These are phyloP conservation scores for Boloria euphrosyne DNA, from an alignment of 2,888 invertebrate species.

Conservation along the genomic window DNA sequence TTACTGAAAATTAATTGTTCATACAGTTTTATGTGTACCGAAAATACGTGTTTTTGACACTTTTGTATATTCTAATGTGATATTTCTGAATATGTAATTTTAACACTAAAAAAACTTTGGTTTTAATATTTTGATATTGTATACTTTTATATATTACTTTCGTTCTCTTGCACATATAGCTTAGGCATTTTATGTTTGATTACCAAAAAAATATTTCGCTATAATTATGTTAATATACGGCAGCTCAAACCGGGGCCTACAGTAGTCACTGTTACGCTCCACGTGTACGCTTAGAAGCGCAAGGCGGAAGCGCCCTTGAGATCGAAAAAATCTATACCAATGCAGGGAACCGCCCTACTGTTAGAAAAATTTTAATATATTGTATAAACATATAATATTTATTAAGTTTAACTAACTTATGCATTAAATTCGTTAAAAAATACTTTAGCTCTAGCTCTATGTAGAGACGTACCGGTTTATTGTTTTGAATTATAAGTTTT, in stretches of 20 bases:
- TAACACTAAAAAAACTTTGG: too few relatives aligned
- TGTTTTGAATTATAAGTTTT: too few relatives aligned
- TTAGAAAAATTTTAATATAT: constrained; percentile 8
- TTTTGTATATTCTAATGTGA: too few relatives aligned
- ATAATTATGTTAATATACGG: neutral
- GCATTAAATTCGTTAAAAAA: neutral
- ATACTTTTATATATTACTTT: neutral
- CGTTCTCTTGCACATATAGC: neutral
- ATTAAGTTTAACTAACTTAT: neutral
- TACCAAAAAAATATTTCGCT: too few relatives aligned
- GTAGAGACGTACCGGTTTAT: too few relatives aligned
- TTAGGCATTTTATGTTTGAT: neutral
- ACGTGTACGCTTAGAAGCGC: constrained; percentile 56
- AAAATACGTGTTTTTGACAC: too few relatives aligned
- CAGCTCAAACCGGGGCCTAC: neutral
- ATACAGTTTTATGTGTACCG: neutral
- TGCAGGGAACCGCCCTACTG: constrained; percentile 54
- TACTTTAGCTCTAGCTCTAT: neutral
- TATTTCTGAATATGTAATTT: too few relatives aligned
- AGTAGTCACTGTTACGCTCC: constrained; percentile 40
- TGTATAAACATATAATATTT: neutral
- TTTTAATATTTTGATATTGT: too few relatives aligned
- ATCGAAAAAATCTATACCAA: constrained; percentile 76
- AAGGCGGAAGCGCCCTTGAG: constrained; percentile 69
- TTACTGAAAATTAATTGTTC: constrained; percentile 3